Percentiles rank a stretch among this genome's conserved stretches.
phyloP scores from a whole-genome alignment of 2,888 invertebrate genomes.

The Frankliniella fusca region DNA sequence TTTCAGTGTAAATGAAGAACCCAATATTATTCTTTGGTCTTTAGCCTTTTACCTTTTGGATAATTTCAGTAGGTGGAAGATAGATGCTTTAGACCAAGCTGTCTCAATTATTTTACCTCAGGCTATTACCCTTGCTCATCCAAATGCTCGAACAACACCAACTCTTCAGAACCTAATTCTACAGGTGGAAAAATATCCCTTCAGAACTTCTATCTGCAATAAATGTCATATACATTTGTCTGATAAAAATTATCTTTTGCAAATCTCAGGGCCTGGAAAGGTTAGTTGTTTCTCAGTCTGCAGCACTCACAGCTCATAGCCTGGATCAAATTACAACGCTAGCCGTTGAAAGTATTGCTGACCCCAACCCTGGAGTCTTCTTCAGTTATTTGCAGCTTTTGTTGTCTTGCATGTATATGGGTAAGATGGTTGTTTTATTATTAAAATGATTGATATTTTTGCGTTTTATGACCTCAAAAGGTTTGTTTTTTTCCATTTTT shows the following conservation, averaged over 20 bases:
- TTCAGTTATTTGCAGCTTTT: conserved; percentile 69
- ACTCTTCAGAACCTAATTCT: conserved; percentile 50
- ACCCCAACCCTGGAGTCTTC: conserved; percentile 64
- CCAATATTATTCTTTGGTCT: conserved; percentile 68
- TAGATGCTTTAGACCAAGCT: not conserved
- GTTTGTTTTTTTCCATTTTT: not conserved
- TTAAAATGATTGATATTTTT: conserved; percentile 22
- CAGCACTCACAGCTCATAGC: conserved; percentile 49
- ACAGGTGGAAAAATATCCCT: conserved; percentile 46
- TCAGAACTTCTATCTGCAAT: conserved; percentile 37
- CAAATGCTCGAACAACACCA: conserved; percentile 48
- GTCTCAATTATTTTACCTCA: conserved; percentile 55
- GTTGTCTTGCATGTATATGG: conserved; percentile 73
- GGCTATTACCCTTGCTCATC: conserved; percentile 53
- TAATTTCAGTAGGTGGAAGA: conserved; percentile 58
- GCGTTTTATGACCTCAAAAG: not conserved
- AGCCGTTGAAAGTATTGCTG: conserved; percentile 63
- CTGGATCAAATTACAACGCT: conserved; percentile 63
- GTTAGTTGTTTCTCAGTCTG: conserved; percentile 57
- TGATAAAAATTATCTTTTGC: conserved; percentile 32
- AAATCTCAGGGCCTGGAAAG: conserved; percentile 63
- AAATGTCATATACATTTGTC: conserved; percentile 28
- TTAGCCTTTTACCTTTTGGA: conserved; percentile 72
- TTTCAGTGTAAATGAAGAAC: conserved; percentile 53
- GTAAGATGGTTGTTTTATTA: conserved; percentile 45